These are phyloP conservation scores for Ectemnius continuus DNA, from an alignment of 2,888 invertebrate genomes.

Conservation along the genomic window DNA sequence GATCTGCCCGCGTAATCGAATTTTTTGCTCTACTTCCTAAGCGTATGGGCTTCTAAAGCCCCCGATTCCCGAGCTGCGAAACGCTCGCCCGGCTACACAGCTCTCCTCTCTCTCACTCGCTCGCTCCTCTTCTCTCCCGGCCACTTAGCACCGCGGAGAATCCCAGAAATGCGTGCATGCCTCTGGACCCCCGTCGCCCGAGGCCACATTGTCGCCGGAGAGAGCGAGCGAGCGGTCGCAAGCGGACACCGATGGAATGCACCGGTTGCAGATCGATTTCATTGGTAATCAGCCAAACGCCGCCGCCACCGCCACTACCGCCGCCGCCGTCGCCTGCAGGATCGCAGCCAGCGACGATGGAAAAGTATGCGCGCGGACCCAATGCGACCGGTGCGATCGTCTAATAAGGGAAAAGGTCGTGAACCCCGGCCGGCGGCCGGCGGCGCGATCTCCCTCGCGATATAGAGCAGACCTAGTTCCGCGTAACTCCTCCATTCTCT, in stretches of 20 bases:
- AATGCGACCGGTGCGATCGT: conserved; percentile 16
- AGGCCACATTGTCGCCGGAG: conserved; percentile 14
- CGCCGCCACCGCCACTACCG: too few species aligned
- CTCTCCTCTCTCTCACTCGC: too few species aligned
- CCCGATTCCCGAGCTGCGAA: background rate
- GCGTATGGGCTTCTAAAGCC: background rate
- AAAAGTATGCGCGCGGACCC: background rate
- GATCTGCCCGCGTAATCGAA: background rate
- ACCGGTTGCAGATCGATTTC: conserved; percentile 6
- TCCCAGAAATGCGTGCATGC: conserved; percentile 12
- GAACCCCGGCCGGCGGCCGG: conserved; percentile 50
- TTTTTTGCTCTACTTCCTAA: conserved; percentile 9
- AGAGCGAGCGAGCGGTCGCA: too few species aligned
- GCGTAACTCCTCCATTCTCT: conserved; percentile 46
- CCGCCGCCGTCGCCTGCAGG: too few species aligned
- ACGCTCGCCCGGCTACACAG: too few species aligned
- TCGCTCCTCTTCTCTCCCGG: background rate
- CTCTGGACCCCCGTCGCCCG: background rate
- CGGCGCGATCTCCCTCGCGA: conserved; percentile 44
- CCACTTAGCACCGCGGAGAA: conserved; percentile 1
- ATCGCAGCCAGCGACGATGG: too few species aligned
- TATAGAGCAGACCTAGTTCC: conserved; percentile 53
- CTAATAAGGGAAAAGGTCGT: conserved; percentile 53
- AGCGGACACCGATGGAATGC: background rate
- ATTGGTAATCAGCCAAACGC: conserved; percentile 6